Percentiles rank a stretch among this genome's conserved stretches.
Conservation (phyloP, 2,113 vertebrate species). For the Andinoacara biseriatus region DNA sequence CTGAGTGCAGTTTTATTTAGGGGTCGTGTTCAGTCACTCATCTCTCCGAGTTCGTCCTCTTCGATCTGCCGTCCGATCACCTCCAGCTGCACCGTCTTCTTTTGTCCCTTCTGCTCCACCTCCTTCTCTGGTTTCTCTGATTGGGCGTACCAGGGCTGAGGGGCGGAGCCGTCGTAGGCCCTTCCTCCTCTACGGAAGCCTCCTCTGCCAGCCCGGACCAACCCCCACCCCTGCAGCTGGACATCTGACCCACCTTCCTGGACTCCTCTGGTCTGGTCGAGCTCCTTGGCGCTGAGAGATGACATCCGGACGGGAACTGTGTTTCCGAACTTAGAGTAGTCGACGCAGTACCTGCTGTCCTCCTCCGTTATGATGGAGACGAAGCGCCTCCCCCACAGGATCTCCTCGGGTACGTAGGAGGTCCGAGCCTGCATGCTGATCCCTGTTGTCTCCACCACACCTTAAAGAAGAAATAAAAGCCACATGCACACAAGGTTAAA, state of each 20-base stretch:
- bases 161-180: constrained; percentile 50
- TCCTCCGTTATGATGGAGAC: constrained; percentile 86
- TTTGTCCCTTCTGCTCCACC: constrained; percentile 67
- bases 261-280: constrained; percentile 77
- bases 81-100: constrained; percentile 79
- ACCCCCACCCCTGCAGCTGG: constrained; percentile 78
- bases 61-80: constrained; percentile 74
- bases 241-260: constrained; percentile 62
- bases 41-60: constrained; percentile 61
- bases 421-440: constrained; percentile 87
- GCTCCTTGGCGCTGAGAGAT: constrained; percentile 81
- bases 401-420: constrained; percentile 85
- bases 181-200: constrained; percentile 79
- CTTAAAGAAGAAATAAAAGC: constrained; percentile 46
- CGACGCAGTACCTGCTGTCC: constrained; percentile 82
- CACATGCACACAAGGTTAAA: neutral
- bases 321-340: constrained; percentile 89
- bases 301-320: constrained; percentile 80
- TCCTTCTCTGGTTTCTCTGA: constrained; percentile 49
- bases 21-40: constrained; percentile 53
- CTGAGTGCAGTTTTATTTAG: neutral
- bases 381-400: constrained; percentile 86
- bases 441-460: constrained; percentile 86
- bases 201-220: constrained; percentile 80
- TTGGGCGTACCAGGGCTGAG: constrained; percentile 75